These are phyloP conservation scores for Spinus olivaceus DNA, from an alignment of 2,797 vertebrate genomes.

Conservation along the genomic window DNA sequence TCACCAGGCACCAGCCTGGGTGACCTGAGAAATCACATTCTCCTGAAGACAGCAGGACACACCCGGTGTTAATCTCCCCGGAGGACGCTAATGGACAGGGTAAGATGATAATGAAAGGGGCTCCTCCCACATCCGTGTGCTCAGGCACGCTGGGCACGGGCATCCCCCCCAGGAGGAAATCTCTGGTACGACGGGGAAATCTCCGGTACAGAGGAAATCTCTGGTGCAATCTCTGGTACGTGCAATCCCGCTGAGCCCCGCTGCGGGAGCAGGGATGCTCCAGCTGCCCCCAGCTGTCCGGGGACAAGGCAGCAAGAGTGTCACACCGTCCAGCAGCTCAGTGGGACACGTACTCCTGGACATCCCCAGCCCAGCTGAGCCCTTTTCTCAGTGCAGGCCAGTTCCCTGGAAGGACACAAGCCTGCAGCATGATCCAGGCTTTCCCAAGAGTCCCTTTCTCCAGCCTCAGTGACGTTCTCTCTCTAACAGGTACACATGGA, in stretches of 20 bases:
- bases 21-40: background rate
- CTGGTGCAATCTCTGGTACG: fast-evolving
- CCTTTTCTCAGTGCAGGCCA: background rate
- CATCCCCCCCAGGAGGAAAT: background rate
- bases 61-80: background rate
- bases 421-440: background rate
- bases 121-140: background rate
- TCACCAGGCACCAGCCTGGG: background rate
- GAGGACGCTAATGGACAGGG: background rate
- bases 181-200: background rate
- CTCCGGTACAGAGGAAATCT: background rate
- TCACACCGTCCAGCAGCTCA: background rate
- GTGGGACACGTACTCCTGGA: fast-evolving
- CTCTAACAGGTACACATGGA: fast-evolving
- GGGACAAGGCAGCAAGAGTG: background rate
- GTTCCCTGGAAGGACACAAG: fast-evolving
- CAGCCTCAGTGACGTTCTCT: background rate
- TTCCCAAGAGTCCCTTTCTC: background rate
- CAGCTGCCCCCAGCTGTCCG: background rate
- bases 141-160: fast-evolving
- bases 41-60: background rate
- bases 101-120: background rate
- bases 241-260: fast-evolving
- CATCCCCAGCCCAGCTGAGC: background rate
- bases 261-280: fast-evolving